Evolutionary conservation across 2,113 vertebrate species (phyloP).

Genomic region (Pongo abelii): DNA sequence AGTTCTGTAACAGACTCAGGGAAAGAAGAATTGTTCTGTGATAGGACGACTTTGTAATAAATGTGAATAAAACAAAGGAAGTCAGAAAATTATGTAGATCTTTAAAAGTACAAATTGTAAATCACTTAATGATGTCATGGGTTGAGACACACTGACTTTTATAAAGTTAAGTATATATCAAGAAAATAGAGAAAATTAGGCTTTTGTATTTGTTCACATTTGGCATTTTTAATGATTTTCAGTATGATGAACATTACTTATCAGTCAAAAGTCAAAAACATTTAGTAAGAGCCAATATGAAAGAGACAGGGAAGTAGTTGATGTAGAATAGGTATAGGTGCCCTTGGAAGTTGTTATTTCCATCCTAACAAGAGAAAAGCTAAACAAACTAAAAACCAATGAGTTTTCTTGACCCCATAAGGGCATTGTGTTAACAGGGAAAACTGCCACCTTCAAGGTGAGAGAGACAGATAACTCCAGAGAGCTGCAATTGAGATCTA

Average conservation of each 20-base stretch:
- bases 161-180: neutral
- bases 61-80: neutral
- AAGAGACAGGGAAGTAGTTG: neutral
- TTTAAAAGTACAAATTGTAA: slow-evolving; percentile 5
- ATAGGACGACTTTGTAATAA: neutral
- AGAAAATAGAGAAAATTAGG: neutral
- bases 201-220: neutral
- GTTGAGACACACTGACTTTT: neutral
- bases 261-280: neutral
- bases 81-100: neutral
- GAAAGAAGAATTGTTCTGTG: neutral
- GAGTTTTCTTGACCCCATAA: neutral
- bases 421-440: neutral
- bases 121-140: neutral
- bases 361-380: neutral
- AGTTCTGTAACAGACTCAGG: neutral
- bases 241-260: neutral
- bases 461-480: neutral
- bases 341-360: neutral
- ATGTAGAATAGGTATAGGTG: neutral
- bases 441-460: neutral
- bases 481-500: neutral
- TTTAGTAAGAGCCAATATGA: neutral
- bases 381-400: no score
- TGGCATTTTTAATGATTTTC: neutral